phyloP scores from a whole-genome alignment of 2,797 vertebrate genomes.

The Allobates femoralis region DNA sequence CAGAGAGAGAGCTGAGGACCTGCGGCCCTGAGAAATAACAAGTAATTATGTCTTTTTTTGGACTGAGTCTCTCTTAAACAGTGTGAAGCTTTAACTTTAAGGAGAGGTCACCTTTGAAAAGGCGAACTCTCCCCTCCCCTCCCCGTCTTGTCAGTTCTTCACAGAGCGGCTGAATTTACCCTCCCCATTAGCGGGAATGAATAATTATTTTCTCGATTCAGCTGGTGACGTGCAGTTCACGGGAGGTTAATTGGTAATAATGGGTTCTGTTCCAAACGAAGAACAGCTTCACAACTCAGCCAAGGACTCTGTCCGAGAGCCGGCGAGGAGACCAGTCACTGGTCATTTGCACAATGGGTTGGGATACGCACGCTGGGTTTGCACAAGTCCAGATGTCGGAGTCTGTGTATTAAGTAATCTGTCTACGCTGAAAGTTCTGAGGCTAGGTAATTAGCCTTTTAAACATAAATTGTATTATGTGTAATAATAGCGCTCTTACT shows the following conservation, averaged over 20 bases:
- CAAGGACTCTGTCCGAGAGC: constrained; percentile 59
- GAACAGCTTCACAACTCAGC: constrained; percentile 62
- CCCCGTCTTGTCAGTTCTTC: constrained; percentile 58
- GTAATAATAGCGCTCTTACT: constrained; percentile 10
- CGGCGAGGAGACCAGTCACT: constrained; percentile 14
- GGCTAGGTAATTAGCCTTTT: constrained; percentile 35
- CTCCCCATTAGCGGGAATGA: constrained; percentile 64
- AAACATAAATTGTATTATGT: constrained; percentile 16
- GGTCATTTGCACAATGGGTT: constrained; percentile 35
- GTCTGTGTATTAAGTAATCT: constrained; percentile 50
- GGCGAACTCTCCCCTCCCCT: constrained; percentile 54
- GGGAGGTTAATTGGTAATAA: constrained; percentile 65
- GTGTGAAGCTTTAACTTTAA: constrained; percentile 63
- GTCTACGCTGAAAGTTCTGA: constrained; percentile 20
- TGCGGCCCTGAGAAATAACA: constrained; percentile 52
- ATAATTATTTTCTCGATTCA: constrained; percentile 65
- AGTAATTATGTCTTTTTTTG: constrained; percentile 56
- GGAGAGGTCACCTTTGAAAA: constrained; percentile 64
- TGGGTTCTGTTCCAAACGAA: constrained; percentile 64
- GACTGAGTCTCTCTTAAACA: constrained; percentile 52
- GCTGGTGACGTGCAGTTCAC: constrained; percentile 62
- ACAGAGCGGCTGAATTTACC: constrained; percentile 61
- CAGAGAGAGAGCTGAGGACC: constrained; percentile 37
- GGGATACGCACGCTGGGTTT: constrained; percentile 32
- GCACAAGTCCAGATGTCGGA: constrained; percentile 28